Percentiles rank a stretch among this genome's conserved stretches.
These are phyloP conservation scores for Sebastes reedi DNA, from an alignment of 2,797 vertebrate genomes.

Conservation along the genomic window DNA sequence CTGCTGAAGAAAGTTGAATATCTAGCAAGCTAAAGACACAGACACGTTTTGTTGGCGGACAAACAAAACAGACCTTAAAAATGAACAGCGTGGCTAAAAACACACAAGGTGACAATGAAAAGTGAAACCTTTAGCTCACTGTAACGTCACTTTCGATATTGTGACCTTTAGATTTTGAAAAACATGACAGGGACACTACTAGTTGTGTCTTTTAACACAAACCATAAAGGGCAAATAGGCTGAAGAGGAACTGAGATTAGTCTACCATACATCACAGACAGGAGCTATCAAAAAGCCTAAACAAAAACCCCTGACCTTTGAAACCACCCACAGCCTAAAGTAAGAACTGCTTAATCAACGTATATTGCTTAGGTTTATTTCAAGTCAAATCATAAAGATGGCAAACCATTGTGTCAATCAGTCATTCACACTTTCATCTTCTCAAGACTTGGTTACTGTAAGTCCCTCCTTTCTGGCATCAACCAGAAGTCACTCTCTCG, in stretches of 20 bases:
- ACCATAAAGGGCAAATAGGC: neutral
- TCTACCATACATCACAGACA: neutral
- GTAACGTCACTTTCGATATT: neutral
- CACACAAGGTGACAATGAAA: neutral
- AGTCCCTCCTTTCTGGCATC: neutral
- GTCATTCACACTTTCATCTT: neutral
- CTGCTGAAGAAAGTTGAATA: neutral
- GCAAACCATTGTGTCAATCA: neutral
- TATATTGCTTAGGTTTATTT: neutral
- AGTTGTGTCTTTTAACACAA: neutral
- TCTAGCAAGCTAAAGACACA: neutral
- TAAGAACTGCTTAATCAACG: neutral
- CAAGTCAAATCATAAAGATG: neutral
- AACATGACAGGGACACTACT: neutral
- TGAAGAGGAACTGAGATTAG: conserved; percentile 46
- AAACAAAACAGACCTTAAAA: neutral
- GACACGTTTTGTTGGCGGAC: neutral
- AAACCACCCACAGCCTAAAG: neutral
- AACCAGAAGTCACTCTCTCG: neutral
- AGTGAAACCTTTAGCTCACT: neutral
- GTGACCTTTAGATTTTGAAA: neutral
- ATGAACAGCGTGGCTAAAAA: neutral
- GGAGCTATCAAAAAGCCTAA: neutral
- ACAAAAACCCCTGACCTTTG: conserved; percentile 13
- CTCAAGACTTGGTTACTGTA: neutral